Percentiles rank a stretch among this genome's conserved stretches.
These are phyloP conservation scores for Drosophila quinaria DNA, from an alignment of 2,888 invertebrate species.

Conservation along the genomic window DNA sequence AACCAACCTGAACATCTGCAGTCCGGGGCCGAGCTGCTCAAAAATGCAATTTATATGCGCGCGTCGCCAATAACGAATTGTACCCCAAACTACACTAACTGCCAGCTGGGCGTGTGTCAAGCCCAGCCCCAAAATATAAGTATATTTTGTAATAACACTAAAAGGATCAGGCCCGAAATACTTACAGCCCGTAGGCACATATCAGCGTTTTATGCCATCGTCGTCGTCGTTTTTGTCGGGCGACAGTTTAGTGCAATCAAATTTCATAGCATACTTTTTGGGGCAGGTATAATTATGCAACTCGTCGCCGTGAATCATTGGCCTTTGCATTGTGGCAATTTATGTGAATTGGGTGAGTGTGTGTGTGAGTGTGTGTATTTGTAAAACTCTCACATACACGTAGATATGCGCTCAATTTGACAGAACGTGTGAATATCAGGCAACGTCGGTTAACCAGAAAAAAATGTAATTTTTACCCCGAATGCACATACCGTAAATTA, in stretches of 20 bases:
- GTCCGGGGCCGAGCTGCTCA: constrained; percentile 61
- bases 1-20: constrained; percentile 54
- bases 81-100: constrained; percentile 78
- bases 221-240: constrained; percentile 1
- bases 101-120: constrained; percentile 46
- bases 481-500: constrained; percentile 64
- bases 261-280: constrained; percentile 33
- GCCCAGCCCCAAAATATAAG: constrained; percentile 30
- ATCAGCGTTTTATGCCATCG: constrained; percentile 12
- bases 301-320: constrained; percentile 57
- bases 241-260: constrained; percentile 48
- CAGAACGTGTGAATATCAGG: constrained; percentile 79
- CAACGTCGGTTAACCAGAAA: constrained; percentile 70
- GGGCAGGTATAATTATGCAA: constrained; percentile 60
- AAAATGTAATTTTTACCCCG: constrained; percentile 74
- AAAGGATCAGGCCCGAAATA: constrained; percentile 60
- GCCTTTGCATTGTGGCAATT: constrained; percentile 58
- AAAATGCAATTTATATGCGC: constrained; percentile 79
- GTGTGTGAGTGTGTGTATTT: constrained; percentile 12
- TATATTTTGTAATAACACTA: constrained; percentile 76
- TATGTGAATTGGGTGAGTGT: constrained; percentile 46
- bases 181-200: background rate
- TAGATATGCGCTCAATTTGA: constrained; percentile 40
- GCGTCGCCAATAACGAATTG: constrained; percentile 73
- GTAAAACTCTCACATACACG: constrained; percentile 2